Percentiles rank a stretch among this genome's conserved stretches.
phyloP scores from a whole-genome alignment of 2,888 invertebrate species.

The Lacanobia oleracea region DNA sequence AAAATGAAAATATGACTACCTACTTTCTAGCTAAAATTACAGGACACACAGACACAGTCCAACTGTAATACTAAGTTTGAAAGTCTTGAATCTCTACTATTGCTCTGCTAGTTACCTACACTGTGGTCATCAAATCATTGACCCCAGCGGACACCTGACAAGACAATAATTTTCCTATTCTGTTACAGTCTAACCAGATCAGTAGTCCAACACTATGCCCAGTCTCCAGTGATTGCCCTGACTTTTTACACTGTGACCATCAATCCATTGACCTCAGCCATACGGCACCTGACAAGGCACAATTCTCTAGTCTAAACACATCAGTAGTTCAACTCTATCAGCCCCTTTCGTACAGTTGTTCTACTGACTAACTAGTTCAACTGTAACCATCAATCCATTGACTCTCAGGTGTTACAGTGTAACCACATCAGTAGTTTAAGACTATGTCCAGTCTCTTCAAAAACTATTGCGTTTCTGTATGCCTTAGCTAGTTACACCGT shows the following conservation, averaged over 20 bases:
- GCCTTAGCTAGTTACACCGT: too few relatives aligned
- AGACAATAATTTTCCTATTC: conserved; percentile 62
- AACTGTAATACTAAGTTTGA: neutral
- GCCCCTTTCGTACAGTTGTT: neutral
- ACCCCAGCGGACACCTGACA: conserved; percentile 66
- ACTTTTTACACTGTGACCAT: too few relatives aligned
- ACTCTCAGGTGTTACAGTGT: neutral
- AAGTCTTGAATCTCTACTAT: neutral
- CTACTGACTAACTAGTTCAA: neutral
- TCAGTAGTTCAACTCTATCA: neutral
- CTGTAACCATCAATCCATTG: neutral
- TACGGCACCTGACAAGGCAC: conserved; percentile 69
- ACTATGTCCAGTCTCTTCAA: too few relatives aligned
- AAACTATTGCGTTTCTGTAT: too few relatives aligned
- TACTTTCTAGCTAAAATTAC: too few relatives aligned
- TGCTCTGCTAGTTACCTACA: conserved; percentile 14
- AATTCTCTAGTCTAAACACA: conserved; percentile 45
- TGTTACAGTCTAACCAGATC: conserved; percentile 23
- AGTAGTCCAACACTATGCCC: neutral
- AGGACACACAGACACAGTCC: neutral
- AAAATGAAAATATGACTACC: neutral
- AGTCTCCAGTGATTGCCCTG: too few relatives aligned
- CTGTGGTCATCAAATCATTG: conserved; percentile 55
- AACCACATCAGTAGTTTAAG: too few relatives aligned
- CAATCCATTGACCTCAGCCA: conserved; percentile 62